phyloP scores from a whole-genome alignment of 2,797 vertebrate genomes.

The Emys orbicularis region DNA sequence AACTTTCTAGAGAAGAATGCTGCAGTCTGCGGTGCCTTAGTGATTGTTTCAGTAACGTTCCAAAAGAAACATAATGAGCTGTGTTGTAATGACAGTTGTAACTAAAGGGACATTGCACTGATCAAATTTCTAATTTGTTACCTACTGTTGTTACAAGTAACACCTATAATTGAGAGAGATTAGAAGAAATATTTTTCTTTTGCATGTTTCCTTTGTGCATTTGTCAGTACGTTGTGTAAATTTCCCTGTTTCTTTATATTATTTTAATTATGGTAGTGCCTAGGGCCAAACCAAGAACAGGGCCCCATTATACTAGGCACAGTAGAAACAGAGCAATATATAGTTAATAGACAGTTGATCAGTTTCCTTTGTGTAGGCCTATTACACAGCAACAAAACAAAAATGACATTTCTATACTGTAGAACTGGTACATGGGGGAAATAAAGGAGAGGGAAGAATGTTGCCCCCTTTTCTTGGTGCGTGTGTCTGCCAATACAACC shows the following conservation, averaged over 20 bases:
- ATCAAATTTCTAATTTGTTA: conserved; percentile 4
- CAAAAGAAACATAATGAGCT: not conserved
- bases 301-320: not conserved
- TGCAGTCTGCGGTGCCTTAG: not conserved
- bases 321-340: not conserved
- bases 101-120: not conserved
- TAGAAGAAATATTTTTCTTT: not conserved
- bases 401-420: not conserved
- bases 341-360: not conserved
- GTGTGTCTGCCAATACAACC: not conserved
- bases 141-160: not conserved
- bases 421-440: not conserved
- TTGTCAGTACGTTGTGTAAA: not conserved
- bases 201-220: not conserved
- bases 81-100: not conserved
- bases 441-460: not conserved
- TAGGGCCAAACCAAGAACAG: not conserved
- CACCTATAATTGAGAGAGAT: not conserved
- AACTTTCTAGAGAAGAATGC: not conserved
- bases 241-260: not conserved
- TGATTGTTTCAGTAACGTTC: not conserved
- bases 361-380: not conserved
- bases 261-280: not conserved
- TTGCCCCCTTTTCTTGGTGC: not conserved
- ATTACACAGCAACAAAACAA: not conserved